A percentile compares a stretch with the other conserved stretches of the same genome.
phyloP scores from a whole-genome alignment of 1,140 invertebrate genomes.

The Drosophila funebris region DNA sequence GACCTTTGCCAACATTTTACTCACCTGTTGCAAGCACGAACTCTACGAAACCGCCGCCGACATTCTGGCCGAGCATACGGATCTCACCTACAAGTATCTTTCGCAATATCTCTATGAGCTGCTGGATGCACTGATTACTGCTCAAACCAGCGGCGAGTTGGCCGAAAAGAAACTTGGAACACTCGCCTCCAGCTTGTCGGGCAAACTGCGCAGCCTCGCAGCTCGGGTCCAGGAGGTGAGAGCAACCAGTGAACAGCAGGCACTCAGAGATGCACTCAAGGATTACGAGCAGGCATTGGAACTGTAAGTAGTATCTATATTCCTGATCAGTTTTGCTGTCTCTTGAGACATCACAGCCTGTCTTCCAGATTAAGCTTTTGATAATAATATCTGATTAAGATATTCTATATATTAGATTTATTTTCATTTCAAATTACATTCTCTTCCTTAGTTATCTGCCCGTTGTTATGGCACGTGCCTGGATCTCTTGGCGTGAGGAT shows the following conservation, averaged over 20 bases:
- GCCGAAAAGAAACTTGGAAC: conserved; percentile 99
- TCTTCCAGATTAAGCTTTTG: too few species aligned
- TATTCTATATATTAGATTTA: too few species aligned
- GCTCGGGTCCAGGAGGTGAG: conserved; percentile 97
- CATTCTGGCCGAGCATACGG: conserved; percentile 98
- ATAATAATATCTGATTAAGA: too few species aligned
- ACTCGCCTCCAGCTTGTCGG: conserved; percentile 95
- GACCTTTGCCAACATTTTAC: conserved; percentile 97
- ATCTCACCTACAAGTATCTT: conserved; percentile 98
- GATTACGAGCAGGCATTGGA: conserved; percentile 97
- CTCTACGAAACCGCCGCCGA: conserved; percentile 99
- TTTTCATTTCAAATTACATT: background rate
- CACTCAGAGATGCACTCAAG: conserved; percentile 94
- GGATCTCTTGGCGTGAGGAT: conserved; percentile 99
- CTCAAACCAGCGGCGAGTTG: conserved; percentile 98
- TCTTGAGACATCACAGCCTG: too few species aligned
- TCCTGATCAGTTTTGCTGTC: background rate
- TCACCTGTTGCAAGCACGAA: conserved; percentile 98
- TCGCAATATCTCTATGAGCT: conserved; percentile 96
- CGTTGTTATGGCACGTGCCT: conserved; percentile 99
- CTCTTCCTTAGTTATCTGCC: conserved; percentile 89
- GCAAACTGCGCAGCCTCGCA: conserved; percentile 94
- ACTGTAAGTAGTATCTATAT: conserved; percentile 70
- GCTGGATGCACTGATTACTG: conserved; percentile 97
- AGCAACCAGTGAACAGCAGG: conserved; percentile 93